Conservation (phyloP, 1,140 invertebrate species). For the Panagrolaimus sp. region DNA sequence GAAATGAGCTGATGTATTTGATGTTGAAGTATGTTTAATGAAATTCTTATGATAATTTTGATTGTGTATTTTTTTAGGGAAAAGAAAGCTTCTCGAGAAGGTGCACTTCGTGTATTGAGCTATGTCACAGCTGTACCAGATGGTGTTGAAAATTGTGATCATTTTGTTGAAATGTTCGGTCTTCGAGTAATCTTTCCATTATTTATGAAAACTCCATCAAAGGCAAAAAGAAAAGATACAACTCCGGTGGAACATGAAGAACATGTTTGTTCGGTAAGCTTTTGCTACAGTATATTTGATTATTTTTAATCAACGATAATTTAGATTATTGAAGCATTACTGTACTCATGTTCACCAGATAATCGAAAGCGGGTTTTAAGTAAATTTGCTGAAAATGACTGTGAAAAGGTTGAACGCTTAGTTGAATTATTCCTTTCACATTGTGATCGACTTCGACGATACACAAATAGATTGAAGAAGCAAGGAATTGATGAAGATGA, state of each 20-base stretch:
- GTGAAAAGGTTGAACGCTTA: conserved; percentile 92
- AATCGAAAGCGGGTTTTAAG: conserved; percentile 81
- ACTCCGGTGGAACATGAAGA: conserved; percentile 85
- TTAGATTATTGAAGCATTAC: conserved; percentile 85
- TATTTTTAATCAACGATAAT: conserved; percentile 52
- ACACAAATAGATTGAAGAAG: conserved; percentile 61
- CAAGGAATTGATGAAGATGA: conserved; percentile 71
- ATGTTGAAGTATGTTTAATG: conserved; percentile 73
- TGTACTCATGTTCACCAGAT: conserved; percentile 81
- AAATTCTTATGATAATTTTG: conserved; percentile 16
- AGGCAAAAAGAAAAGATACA: conserved; percentile 75
- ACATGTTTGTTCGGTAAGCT: conserved; percentile 58
- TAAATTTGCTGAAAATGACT: conserved; percentile 96
- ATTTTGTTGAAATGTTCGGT: conserved; percentile 96
- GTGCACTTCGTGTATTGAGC: conserved; percentile 90
- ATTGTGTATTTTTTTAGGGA: conserved; percentile 67
- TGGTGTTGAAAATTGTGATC: conserved; percentile 89
- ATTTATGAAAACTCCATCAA: conserved; percentile 96
- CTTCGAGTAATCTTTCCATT: conserved; percentile 90
- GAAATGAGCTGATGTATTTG: conserved; percentile 88
- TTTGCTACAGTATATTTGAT: conserved; percentile 14
- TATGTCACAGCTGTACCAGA: conserved; percentile 87
- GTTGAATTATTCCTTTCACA: conserved; percentile 96
- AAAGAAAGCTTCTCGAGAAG: conserved; percentile 90
- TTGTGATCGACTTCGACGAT: conserved; percentile 47